phyloP scores from a whole-genome alignment of 1,140 invertebrate species.

The Berghia stephanieae region DNA sequence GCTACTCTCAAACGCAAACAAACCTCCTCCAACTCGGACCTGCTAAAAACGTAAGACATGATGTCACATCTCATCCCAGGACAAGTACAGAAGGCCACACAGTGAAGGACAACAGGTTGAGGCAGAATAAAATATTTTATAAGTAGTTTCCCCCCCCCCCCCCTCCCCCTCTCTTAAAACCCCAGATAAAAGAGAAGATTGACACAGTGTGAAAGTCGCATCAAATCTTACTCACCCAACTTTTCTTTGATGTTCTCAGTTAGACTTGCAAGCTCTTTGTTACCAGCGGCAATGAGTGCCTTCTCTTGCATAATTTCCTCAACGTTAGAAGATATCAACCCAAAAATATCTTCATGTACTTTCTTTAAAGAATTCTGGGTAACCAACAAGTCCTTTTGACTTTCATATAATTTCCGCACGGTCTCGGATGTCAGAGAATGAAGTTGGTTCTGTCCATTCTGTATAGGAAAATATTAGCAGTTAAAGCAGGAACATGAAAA shows the following conservation, averaged over 20 bases:
- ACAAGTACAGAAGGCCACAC: no score
- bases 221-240: conserved; percentile 67
- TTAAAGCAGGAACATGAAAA: not conserved
- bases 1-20: no score
- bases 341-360: conserved; percentile 69
- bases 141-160: not conserved
- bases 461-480: conserved; percentile 37
- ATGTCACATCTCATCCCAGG: not conserved
- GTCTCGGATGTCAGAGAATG: conserved; percentile 69
- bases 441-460: conserved; percentile 72
- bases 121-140: not conserved
- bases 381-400: conserved; percentile 69
- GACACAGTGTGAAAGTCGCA: not conserved
- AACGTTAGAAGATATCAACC: conserved; percentile 71
- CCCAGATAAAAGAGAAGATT: not conserved
- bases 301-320: conserved; percentile 72
- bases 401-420: conserved; percentile 68
- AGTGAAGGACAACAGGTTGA: no score
- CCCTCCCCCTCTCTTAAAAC: not conserved
- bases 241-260: conserved; percentile 71
- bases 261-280: conserved; percentile 71
- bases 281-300: conserved; percentile 72
- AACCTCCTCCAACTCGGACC: no score
- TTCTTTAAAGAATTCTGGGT: conserved; percentile 71
- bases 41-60: not conserved